Conservation (phyloP, 2,888 invertebrate species). For the Scelioninae gen. 2 region DNA sequence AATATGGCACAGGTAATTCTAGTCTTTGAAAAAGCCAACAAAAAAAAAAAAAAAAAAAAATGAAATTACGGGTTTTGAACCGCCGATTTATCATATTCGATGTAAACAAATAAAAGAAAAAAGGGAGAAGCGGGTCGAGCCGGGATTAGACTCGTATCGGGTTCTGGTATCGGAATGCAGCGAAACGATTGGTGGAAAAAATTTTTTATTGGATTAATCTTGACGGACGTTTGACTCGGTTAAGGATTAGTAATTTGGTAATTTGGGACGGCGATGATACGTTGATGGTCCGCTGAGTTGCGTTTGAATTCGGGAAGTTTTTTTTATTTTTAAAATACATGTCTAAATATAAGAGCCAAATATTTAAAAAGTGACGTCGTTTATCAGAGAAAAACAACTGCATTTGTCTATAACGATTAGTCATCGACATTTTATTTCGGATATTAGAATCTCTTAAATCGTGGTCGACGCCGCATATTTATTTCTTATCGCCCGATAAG, state of each 20-base stretch:
- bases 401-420: no score
- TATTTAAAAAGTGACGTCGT: no score
- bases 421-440: no score
- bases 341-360: no score
- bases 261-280: slow-evolving; percentile 10
- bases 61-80: background rate
- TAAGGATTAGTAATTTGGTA: slow-evolving; percentile 29
- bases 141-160: slow-evolving; percentile 21
- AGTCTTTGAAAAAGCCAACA: no score
- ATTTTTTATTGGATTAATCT: slow-evolving; percentile 33
- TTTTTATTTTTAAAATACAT: background rate
- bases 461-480: no score
- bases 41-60: background rate
- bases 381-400: no score
- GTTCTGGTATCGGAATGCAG: slow-evolving; percentile 15
- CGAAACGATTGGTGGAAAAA: slow-evolving; percentile 13
- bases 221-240: slow-evolving; percentile 23
- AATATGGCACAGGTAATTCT: no score
- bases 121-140: slow-evolving; percentile 5
- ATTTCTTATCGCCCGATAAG: no score
- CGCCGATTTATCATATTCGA: slow-evolving; percentile 29
- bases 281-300: background rate
- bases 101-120: slow-evolving; percentile 9
- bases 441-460: no score
- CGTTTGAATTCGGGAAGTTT: no score